Conservation (phyloP, 2,797 vertebrate species). For the Acanthiza pusilla region DNA sequence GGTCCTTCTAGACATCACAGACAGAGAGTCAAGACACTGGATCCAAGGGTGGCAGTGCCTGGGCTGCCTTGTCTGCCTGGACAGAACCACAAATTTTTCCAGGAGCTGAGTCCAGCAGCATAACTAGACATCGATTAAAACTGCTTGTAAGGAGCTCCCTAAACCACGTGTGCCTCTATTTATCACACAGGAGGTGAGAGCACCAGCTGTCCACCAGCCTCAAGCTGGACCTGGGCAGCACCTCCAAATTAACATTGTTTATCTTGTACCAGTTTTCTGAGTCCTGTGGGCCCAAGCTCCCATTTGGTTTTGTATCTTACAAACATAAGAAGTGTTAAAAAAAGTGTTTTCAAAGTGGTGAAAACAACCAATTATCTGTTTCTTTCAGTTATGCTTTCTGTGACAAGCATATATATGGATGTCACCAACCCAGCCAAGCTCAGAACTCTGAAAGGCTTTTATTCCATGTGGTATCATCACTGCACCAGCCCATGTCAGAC, state of each 20-base stretch:
- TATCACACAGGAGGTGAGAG: not conserved
- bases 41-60: not conserved
- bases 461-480: not conserved
- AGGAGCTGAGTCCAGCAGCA: not conserved
- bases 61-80: not conserved
- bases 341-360: not conserved
- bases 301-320: not conserved
- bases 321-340: not conserved
- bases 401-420: not conserved
- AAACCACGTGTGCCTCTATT: not conserved
- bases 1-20: not conserved
- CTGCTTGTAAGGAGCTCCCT: not conserved
- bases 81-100: not conserved
- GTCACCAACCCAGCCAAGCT: not conserved
- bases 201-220: not conserved
- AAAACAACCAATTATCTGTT: not conserved
- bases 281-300: not conserved
- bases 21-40: not conserved
- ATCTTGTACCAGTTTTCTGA: not conserved
- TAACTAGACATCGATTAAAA: not conserved
- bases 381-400: not conserved
- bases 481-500: not conserved
- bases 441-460: not conserved
- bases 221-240: not conserved
- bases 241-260: not conserved